Evolutionary conservation across 2,797 vertebrate species (phyloP), one percentile per base, ranked within the genome.

Genomic region (Myotis myotis): DNA sequence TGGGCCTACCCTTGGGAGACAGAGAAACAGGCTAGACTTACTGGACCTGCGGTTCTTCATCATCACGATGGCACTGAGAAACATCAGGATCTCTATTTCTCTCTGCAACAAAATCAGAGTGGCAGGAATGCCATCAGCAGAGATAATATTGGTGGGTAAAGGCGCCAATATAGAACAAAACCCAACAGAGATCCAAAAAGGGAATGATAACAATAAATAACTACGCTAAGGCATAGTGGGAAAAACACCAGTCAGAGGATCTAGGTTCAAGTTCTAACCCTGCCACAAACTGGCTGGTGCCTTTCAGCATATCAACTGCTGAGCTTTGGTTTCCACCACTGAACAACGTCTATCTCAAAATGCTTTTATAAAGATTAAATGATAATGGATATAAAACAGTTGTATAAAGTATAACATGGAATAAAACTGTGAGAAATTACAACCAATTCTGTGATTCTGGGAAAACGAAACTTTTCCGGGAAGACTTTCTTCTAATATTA

Each of bases 31-130:
- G 44, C 36, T 11, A 4, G 1, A 98, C 99, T 99, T 96, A 99
- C 99, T 99, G 33, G 99, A 99, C 97, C 99, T 98, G 51, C 99
- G 99, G 98, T 99, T 99, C 98, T 99, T 99, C 99, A 99, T 99
- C 99, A 99, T 99, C 83, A 99, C 99, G n/a, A 99, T 99, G 41
- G 99, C 99, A 47, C 99, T 99, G 87, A 99, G 99, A 95, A 99
- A 99, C 99, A 99, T 99, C 15, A 99, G 98, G 94, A 99, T 99
- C 98, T 99, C 99, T 93, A 99, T 95, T 96, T 99, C 99, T 95
- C 99, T 99, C 99, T 99, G 96, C 20, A 95, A 98, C 28, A 97
- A 33, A 97, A 5, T 28, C 91, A 33, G 19, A 0, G 2, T 74
- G 28, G 96, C 0, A 4, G 3, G 68, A 66, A 64, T 25, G 8